A percentile compares a stretch with the other conserved stretches of the same genome.
Evolutionary conservation across 2,888 invertebrate genomes (phyloP).

Genomic region (Tineola bisselliella): DNA sequence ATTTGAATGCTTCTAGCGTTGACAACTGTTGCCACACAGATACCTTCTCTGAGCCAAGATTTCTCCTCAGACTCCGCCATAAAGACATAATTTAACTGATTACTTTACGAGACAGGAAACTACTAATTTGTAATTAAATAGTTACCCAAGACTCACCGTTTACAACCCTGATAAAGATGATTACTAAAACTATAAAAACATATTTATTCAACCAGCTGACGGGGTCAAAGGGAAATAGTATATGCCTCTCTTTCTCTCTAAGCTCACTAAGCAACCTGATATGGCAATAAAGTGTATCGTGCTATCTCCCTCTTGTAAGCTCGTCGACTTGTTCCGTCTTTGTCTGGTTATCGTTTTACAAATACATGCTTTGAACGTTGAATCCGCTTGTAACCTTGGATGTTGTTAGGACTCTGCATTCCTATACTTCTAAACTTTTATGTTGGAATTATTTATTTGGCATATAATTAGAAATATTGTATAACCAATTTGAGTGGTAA

Average conservation of each 20-base stretch:
- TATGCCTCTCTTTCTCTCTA: conserved; percentile 39
- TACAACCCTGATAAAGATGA: not conserved
- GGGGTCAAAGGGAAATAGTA: conserved; percentile 30
- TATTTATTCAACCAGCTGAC: conserved; percentile 21
- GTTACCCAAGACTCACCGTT: not conserved
- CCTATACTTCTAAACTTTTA: conserved; percentile 23
- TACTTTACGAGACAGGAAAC: not conserved
- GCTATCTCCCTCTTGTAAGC: conserved; percentile 28
- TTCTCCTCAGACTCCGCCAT: no score
- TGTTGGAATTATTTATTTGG: conserved; percentile 15
- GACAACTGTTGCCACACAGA: no score
- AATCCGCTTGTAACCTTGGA: conserved; percentile 56
- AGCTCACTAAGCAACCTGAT: conserved; percentile 44
- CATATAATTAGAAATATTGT: conserved; percentile 4
- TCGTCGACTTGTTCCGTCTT: not conserved
- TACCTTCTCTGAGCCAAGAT: no score
- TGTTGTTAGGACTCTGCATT: conserved; percentile 30
- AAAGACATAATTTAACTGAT: no score
- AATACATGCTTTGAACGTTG: conserved; percentile 45
- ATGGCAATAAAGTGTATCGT: conserved; percentile 54
- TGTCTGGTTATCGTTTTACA: conserved; percentile 49
- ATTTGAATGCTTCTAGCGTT: no score
- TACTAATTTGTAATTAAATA: not conserved
- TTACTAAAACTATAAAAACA: not conserved
- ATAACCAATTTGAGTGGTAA: no score